Conservation (phyloP, 2,888 invertebrate species). For the Incurvaria masculella region DNA sequence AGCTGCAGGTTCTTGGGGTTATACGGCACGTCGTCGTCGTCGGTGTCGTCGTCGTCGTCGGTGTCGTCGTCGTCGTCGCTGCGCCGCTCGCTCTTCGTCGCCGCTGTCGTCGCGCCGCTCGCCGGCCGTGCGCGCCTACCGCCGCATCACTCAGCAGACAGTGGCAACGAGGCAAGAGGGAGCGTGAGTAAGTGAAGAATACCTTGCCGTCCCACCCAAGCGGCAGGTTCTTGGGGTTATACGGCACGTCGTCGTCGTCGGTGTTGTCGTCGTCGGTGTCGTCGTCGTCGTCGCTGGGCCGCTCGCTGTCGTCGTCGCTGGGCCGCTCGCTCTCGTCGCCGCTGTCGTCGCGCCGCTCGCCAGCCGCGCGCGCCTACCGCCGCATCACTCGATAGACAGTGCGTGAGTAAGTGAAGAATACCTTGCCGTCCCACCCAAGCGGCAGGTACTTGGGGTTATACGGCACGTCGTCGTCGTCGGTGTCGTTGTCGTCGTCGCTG, state of each 20-base stretch:
- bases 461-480: conserved; percentile 92
- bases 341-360: conserved; percentile 89
- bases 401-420: too few relatives aligned
- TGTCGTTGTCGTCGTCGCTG: conserved; percentile 83
- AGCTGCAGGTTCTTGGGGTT: conserved; percentile 99
- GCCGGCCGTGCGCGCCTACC: conserved; percentile 93
- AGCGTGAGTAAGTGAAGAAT: too few relatives aligned
- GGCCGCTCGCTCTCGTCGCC: conserved; percentile 78
- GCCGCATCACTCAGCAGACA: conserved; percentile 97
- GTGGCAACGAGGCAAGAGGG: too few relatives aligned
- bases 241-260: conserved; percentile 92
- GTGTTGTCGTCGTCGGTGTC: conserved; percentile 89
- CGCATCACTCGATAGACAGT: conserved; percentile 98
- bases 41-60: conserved; percentile 86
- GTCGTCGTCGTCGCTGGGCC: conserved; percentile 74
- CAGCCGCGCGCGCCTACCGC: conserved; percentile 94
- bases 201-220: conserved; percentile 99
- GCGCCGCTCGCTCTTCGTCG: conserved; percentile 89
- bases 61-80: conserved; percentile 64
- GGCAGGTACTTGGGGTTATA: conserved; percentile 99
- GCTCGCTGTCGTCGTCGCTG: conserved; percentile 85
- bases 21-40: conserved; percentile 94
- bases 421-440: conserved; percentile 98
- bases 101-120: conserved; percentile 90
- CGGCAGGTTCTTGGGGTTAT: conserved; percentile 99